Evolutionary conservation across 92 coral and sea anemone species (phyloP), one percentile per base, ranked within the genome.

Genomic region (Epizoanthus illoricatus): DNA sequence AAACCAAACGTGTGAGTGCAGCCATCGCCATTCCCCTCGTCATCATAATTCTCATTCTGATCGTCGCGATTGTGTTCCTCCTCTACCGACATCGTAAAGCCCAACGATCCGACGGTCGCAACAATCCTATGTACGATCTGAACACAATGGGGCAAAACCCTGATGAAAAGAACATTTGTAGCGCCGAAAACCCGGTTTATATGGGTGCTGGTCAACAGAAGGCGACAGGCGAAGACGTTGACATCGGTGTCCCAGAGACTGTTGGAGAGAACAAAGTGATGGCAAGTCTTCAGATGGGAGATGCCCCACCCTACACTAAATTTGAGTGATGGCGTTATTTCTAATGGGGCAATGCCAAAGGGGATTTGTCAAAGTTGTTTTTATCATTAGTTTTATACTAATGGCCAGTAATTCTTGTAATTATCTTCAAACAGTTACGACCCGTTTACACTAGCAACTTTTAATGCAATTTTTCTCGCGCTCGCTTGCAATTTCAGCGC

Each of bases 11-110:
- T 17, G 45, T 74, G 23, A 74, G 66, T 36, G 80, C 80, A 1
- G 80, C 80, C 0, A 74, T 74, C 49, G 36, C 80, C 7, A 23
- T 74, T 57, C 80, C 80, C 5, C 54, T 74, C 7, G 80, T 74
- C 9, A 63, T 74, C 4, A 33, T 55, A 19, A 74, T 74, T 20
- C 47, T 74, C 4, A 8, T 24, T 23, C 66, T 74, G 23, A 23
- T 74, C 23, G 47, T 6, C 2, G 65, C 43, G 5, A 42, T 74
- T 0, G 20, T 36, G 0, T 74, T 74, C 65, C 3, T 74, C 24
- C 23, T 33, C 47, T 74, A 74, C 23, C 61, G 80, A 57, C 17
- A 74, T 23, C 57, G 66, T 55, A 74, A 57, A 47, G 18, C 59
- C 21, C 52, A 74, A 74, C 80, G 59, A 23, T 57, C 59, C 56